Evolutionary conservation across 2,113 vertebrate genomes (phyloP).

Genomic region (Kobus ellipsiprymnus): DNA sequence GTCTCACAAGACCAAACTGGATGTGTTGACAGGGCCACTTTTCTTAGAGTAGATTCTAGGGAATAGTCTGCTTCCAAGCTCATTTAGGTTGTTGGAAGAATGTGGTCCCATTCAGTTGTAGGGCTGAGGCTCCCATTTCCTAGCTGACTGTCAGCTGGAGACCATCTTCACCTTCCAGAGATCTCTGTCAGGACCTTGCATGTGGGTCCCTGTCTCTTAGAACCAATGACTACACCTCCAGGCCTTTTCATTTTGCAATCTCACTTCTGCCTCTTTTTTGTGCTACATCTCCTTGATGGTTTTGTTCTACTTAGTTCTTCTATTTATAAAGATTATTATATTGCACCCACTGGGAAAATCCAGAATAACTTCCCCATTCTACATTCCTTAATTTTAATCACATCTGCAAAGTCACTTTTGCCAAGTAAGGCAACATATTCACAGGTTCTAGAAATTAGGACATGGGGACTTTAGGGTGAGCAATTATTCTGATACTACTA

Average conservation of each 20-base stretch:
- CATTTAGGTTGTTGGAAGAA: neutral
- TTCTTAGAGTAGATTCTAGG: neutral
- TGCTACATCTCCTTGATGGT: no score
- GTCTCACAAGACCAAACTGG: neutral
- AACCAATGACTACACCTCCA: neutral
- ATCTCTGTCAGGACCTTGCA: neutral
- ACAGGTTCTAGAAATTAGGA: neutral
- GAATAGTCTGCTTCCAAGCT: neutral
- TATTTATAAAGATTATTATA: neutral
- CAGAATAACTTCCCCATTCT: neutral
- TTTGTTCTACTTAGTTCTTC: neutral
- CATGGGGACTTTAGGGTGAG: neutral
- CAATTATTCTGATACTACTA: neutral
- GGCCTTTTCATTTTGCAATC: neutral
- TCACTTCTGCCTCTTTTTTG: neutral
- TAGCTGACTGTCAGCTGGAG: neutral
- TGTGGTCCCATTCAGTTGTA: neutral
- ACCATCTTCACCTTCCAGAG: neutral
- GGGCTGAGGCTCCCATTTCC: neutral
- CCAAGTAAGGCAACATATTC: neutral
- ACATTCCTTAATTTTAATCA: neutral
- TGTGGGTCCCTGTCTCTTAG: neutral
- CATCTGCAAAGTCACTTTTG: neutral
- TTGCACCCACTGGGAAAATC: neutral
- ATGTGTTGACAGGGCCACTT: neutral